Evolutionary conservation across 2,888 invertebrate genomes (phyloP).

Genomic region (Xylocampa areola): DNA sequence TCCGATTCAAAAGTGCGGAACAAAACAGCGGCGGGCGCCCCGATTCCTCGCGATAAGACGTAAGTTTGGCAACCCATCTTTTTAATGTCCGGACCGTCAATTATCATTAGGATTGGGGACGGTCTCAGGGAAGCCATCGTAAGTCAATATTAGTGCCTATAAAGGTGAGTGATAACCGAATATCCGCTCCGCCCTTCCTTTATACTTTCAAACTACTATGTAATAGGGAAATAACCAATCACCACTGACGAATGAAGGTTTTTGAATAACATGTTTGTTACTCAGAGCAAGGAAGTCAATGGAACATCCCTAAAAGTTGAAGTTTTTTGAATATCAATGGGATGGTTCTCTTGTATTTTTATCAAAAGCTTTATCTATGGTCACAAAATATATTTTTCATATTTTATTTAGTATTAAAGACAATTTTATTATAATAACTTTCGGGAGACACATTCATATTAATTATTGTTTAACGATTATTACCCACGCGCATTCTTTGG

Average conservation of each 20-base stretch:
- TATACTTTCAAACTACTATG: slow-evolving; percentile 70
- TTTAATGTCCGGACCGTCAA: slow-evolving; percentile 82
- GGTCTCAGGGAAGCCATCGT: slow-evolving; percentile 73
- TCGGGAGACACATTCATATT: no score
- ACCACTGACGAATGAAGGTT: slow-evolving; percentile 49
- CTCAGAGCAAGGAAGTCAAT: neutral
- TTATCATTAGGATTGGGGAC: slow-evolving; percentile 83
- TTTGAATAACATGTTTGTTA: slow-evolving; percentile 56
- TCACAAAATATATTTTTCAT: slow-evolving; percentile 1
- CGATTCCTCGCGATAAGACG: slow-evolving; percentile 70
- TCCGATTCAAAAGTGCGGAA: slow-evolving; percentile 64
- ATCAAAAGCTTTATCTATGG: slow-evolving; percentile 6
- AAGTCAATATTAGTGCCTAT: slow-evolving; percentile 87
- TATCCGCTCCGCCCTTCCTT: slow-evolving; percentile 69
- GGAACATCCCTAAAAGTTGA: slow-evolving; percentile 6
- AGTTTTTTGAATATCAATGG: slow-evolving; percentile 9
- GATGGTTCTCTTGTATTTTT: slow-evolving; percentile 16
- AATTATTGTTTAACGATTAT: no score
- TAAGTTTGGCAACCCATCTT: slow-evolving; percentile 83
- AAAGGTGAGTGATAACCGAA: slow-evolving; percentile 86
- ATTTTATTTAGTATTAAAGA: no score
- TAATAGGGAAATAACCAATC: slow-evolving; percentile 73
- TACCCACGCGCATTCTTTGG: no score
- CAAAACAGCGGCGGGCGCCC: slow-evolving; percentile 45
- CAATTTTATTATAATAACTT: no score